Evolutionary conservation across 2,797 vertebrate genomes (phyloP).

Genomic region (Botia kubotai): DNA sequence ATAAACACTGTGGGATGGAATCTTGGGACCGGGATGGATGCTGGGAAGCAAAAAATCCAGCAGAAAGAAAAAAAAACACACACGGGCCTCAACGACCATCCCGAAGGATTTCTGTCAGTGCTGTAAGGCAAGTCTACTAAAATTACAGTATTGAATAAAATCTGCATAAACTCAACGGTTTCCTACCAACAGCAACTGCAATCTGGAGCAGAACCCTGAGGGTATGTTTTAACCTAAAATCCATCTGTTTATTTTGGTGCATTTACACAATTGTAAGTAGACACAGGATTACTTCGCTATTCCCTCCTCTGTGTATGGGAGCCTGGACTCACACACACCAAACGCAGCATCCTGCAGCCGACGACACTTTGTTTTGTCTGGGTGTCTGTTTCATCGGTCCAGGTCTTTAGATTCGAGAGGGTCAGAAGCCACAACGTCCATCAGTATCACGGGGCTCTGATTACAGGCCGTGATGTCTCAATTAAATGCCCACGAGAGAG

Average conservation of each 20-base stretch:
- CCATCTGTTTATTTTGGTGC: constrained; percentile 32
- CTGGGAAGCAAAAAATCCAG: constrained; percentile 37
- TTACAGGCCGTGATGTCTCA: constrained; percentile 78
- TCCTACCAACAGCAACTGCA: constrained; percentile 33
- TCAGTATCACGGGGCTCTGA: constrained; percentile 71
- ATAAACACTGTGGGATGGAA: constrained; percentile 26
- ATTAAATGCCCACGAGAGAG: constrained; percentile 55
- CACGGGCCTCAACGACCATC: background rate
- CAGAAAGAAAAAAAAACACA: constrained; percentile 17
- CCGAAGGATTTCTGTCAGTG: constrained; percentile 25
- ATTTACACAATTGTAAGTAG: constrained; percentile 31
- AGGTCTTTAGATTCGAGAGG: constrained; percentile 70
- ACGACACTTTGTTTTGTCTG: constrained; percentile 77
- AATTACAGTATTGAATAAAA: constrained; percentile 41
- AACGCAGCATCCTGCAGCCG: constrained; percentile 59
- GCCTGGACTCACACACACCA: constrained; percentile 35
- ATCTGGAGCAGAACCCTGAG: constrained; percentile 4
- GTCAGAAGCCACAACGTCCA: constrained; percentile 73
- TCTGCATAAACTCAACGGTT: constrained; percentile 17
- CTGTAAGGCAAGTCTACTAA: constrained; percentile 23
- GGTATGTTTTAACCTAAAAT: constrained; percentile 7
- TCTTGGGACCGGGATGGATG: background rate
- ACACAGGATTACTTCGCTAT: constrained; percentile 32
- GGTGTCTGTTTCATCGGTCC: constrained; percentile 66
- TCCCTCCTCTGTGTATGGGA: constrained; percentile 17